Conservation (phyloP, 2,888 invertebrate genomes). For the Altica lythri region DNA sequence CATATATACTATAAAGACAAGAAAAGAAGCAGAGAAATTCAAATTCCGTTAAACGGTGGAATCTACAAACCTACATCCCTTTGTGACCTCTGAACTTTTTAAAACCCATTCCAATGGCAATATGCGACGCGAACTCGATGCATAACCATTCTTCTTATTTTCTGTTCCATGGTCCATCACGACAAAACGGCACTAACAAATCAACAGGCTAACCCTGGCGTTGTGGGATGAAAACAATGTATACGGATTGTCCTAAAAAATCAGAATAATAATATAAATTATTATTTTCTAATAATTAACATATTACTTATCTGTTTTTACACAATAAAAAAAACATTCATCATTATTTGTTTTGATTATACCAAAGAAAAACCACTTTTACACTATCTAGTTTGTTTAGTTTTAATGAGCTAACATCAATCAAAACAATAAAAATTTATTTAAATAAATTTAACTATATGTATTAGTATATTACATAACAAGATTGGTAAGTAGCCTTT, state of each 20-base stretch:
- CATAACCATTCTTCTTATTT: slow-evolving; percentile 18
- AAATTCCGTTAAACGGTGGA: slow-evolving; percentile 20
- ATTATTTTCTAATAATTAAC: background rate
- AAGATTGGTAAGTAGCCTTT: too few species aligned
- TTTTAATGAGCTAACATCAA: too few species aligned
- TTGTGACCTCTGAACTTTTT: slow-evolving; percentile 16
- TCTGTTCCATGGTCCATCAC: slow-evolving; percentile 12
- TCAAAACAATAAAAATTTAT: too few species aligned
- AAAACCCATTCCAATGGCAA: slow-evolving; percentile 12
- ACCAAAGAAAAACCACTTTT: too few species aligned
- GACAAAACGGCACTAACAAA: slow-evolving; percentile 13
- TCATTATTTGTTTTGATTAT: too few species aligned
- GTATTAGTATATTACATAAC: too few species aligned
- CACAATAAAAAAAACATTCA: too few species aligned
- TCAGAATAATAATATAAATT: background rate
- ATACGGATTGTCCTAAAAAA: slow-evolving; percentile 5
- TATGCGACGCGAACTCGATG: slow-evolving; percentile 11
- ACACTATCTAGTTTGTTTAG: too few species aligned
- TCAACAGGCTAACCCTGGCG: slow-evolving; percentile 1
- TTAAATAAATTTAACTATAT: too few species aligned
- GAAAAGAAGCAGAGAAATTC: slow-evolving; percentile 9
- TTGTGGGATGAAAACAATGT: slow-evolving; percentile 10
- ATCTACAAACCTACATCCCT: slow-evolving; percentile 21
- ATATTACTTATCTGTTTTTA: too few species aligned
- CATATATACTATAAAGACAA: background rate